phyloP scores from a whole-genome alignment of 2,888 invertebrate genomes.

The Tolmerus cingulatus region DNA sequence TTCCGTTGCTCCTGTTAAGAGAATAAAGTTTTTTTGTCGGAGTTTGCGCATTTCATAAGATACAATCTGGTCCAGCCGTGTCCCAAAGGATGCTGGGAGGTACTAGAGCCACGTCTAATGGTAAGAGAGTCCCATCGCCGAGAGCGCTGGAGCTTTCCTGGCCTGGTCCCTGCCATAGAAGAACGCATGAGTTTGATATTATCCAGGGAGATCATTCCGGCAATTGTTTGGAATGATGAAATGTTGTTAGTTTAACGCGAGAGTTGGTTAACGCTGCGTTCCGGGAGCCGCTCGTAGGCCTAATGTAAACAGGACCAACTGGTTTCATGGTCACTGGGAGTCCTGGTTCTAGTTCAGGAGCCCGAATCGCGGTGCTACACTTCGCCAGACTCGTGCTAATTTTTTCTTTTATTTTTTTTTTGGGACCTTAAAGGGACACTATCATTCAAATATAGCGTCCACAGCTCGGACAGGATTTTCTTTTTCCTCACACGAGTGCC shows the following conservation, averaged over 20 bases:
- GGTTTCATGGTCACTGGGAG: conserved; percentile 28
- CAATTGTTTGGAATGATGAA: conserved; percentile 33
- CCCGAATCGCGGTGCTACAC: not conserved
- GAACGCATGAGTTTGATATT: conserved; percentile 30
- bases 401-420: not conserved
- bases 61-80: conserved; percentile 2
- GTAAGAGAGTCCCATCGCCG: not conserved
- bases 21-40: not conserved
- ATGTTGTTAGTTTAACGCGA: conserved; percentile 49
- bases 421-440: not conserved
- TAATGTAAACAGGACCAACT: conserved; percentile 20
- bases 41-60: not conserved
- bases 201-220: conserved; percentile 32
- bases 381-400: not conserved
- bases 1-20: not conserved
- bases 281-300: conserved; percentile 29
- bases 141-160: not conserved
- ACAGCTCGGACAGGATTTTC: not conserved
- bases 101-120: conserved; percentile 9
- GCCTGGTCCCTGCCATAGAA: not conserved
- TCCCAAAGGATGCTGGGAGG: not conserved
- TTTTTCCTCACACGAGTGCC: not conserved
- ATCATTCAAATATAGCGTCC: not conserved
- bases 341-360: not conserved
- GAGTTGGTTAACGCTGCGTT: conserved; percentile 48